Base-by-base conservation (phyloP, 2,797 vertebrate genomes). In the Apogon hyalosoma region DNA sequence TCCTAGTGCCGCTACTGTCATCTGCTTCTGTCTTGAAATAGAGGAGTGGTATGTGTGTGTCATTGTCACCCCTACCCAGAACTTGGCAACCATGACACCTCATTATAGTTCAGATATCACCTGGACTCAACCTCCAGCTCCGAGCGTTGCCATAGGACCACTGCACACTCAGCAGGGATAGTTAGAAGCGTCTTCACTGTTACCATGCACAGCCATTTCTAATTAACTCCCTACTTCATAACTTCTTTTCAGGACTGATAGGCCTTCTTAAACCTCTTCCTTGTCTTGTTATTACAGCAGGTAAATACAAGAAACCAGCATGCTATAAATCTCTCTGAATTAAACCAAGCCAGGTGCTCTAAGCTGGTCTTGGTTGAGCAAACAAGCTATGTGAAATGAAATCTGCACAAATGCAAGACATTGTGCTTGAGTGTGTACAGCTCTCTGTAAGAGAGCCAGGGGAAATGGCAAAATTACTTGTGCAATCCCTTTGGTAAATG, bases 351-450 rank as follows among this genome's bases (percentile, higher is more conserved):
- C 47, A 38, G 46, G 56, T n/a, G 49, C 63, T 66, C 47, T 60
- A 73, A 80, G 71, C 54, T 51, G 65, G 80, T 82, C 69, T 71
- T 72, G 59, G 60, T 69, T 76, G 73, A 85, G 71, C 73, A 80
- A 84, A 82, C 82, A 86, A 66, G 73, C 48, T 47, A 36, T 69
- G 62, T 65, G 69, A 83, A 85, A 81, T 67, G 21, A 82, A 79
- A 80, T 84, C 42, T 79, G 84, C 74, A 78, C 57, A 80, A 82
- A 75, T 43, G 58, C 4, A 7, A 80, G 69, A 87, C 73, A 80
- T 60, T 73, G 73, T 73, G 62, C 66, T 69, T 6, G 47, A 68
- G 60, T 55, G 69, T 75, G 68, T 67, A 14, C 51, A 24, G 53
- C 63, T 54, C 66, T 52, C 2, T 2, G 58, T 18, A 59, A 68